These are phyloP conservation scores for Drosophila sulfurigaster DNA, from an alignment of 1,140 invertebrate species.

Conservation along the genomic window DNA sequence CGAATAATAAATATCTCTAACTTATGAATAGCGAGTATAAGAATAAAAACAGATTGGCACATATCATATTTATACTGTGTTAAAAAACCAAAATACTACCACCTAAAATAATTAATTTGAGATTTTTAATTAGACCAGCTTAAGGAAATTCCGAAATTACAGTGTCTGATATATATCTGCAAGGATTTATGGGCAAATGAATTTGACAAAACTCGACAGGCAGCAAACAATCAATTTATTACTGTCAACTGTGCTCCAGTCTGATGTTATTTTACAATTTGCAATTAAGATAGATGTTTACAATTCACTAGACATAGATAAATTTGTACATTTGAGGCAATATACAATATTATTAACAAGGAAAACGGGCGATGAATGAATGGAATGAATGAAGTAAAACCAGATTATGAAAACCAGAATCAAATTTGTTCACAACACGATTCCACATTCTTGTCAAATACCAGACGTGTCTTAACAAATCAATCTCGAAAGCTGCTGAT, in stretches of 20 bases:
- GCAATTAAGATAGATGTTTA: conserved; percentile 6
- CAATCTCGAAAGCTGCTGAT: conserved; percentile 11
- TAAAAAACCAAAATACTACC: too few species aligned
- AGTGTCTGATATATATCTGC: too few species aligned
- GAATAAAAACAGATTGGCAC: too few species aligned
- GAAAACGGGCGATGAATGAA: conserved; percentile 7
- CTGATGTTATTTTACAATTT: conserved; percentile 1
- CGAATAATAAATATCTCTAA: too few species aligned
- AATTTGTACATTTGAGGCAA: neutral
- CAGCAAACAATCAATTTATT: neutral
- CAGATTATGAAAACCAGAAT: conserved; percentile 13
- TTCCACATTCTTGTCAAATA: conserved; percentile 35
- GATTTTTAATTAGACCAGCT: too few species aligned
- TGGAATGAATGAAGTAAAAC: conserved; percentile 5
- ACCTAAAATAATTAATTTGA: too few species aligned
- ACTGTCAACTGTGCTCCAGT: neutral
- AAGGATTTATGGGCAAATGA: too few species aligned
- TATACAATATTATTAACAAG: conserved; percentile 14
- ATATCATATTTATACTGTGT: too few species aligned
- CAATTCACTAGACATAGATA: conserved; percentile 5
- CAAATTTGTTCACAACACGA: conserved; percentile 31
- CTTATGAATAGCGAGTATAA: too few species aligned
- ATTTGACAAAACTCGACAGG: too few species aligned
- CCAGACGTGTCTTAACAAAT: conserved; percentile 39
- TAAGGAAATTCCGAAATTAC: too few species aligned